phyloP scores from a whole-genome alignment of 2,113 vertebrate genomes.

The Camelus dromedarius region DNA sequence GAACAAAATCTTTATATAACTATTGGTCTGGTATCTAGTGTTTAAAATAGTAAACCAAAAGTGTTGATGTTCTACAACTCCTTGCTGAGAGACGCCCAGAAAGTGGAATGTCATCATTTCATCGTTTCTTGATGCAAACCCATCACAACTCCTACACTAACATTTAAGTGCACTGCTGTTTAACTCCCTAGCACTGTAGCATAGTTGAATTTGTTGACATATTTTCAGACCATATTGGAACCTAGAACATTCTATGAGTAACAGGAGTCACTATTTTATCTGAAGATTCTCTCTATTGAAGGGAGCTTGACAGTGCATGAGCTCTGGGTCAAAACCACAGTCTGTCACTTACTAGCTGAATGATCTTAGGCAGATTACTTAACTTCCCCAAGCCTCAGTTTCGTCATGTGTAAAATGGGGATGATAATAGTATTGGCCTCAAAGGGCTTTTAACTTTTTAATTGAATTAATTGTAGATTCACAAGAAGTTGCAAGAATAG shows the following conservation, averaged over 20 bases:
- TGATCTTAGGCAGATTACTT: neutral
- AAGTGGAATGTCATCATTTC: neutral
- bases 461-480: neutral
- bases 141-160: neutral
- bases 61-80: neutral
- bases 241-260: neutral
- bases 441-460: neutral
- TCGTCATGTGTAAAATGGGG: neutral
- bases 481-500: neutral
- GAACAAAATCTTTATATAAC: conserved; percentile 25
- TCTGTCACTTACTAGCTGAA: neutral
- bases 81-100: neutral
- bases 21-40: conserved; percentile 17
- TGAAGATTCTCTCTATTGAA: neutral
- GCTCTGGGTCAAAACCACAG: neutral
- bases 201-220: neutral
- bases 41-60: neutral
- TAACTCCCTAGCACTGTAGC: neutral
- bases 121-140: neutral
- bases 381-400: neutral
- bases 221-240: neutral
- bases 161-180: neutral
- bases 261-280: neutral
- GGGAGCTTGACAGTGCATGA: neutral
- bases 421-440: neutral